Conservation (phyloP, 2,888 invertebrate species). For the Dexiosoma caninum region DNA sequence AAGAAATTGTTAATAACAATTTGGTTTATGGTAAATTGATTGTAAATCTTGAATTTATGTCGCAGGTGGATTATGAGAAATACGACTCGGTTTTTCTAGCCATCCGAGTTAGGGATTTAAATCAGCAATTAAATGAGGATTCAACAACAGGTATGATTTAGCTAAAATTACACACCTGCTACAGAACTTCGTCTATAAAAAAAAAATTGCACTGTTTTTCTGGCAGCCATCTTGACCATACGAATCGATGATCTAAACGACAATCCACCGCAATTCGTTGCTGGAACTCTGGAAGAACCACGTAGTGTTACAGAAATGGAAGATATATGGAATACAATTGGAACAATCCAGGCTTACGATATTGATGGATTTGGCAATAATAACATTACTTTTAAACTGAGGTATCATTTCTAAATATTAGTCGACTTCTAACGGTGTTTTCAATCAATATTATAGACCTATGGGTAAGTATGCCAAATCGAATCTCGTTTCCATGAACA, state of each 20-base stretch:
- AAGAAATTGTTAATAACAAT: slow-evolving; percentile 51
- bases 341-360: slow-evolving; percentile 81
- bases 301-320: slow-evolving; percentile 80
- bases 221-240: slow-evolving; percentile 80
- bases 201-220: background rate
- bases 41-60: slow-evolving; percentile 64
- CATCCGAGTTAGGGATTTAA: slow-evolving; percentile 79
- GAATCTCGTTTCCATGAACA: slow-evolving; percentile 79
- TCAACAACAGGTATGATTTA: slow-evolving; percentile 78
- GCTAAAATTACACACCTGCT: background rate
- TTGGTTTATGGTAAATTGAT: slow-evolving; percentile 65
- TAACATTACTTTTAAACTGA: slow-evolving; percentile 80
- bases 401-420: slow-evolving; percentile 71
- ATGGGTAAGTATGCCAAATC: slow-evolving; percentile 72
- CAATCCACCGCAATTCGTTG: slow-evolving; percentile 80
- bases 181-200: background rate
- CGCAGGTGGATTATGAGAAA: slow-evolving; percentile 80
- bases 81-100: slow-evolving; percentile 81
- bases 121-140: slow-evolving; percentile 78
- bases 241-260: slow-evolving; percentile 83
- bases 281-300: slow-evolving; percentile 77
- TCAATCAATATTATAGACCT: slow-evolving; percentile 43
- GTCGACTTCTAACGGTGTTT: no score
- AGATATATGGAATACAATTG: slow-evolving; percentile 78
- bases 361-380: slow-evolving; percentile 81